Conservation (phyloP, 2,888 invertebrate species). For the Napeogenes inachia region DNA sequence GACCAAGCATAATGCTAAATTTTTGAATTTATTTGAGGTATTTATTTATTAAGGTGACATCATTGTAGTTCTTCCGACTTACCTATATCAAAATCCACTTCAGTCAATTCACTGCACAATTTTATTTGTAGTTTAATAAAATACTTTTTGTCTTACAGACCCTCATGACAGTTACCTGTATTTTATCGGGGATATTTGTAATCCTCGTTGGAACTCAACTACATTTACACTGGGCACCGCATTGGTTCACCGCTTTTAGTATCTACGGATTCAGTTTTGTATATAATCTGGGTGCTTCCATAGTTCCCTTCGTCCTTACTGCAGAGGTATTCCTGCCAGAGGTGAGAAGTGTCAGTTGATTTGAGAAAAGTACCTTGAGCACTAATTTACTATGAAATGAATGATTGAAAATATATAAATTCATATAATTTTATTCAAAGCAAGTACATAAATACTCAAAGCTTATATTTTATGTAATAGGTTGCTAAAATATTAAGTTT, state of each 20-base stretch:
- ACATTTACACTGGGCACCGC: slow-evolving; percentile 49
- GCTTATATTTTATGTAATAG: not conserved
- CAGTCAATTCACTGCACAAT: too few species aligned
- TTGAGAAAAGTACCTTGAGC: too few species aligned
- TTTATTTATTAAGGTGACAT: too few species aligned
- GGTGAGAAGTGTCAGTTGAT: slow-evolving; percentile 36
- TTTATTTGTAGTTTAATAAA: not conserved
- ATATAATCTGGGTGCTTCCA: slow-evolving; percentile 64
- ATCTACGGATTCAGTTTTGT: slow-evolving; percentile 58
- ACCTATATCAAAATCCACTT: too few species aligned
- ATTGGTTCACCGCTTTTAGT: slow-evolving; percentile 52
- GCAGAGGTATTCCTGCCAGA: slow-evolving; percentile 70
- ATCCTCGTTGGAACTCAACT: slow-evolving; percentile 38
- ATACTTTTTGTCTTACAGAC: slow-evolving; percentile 36
- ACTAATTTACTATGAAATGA: too few species aligned
- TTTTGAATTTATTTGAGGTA: too few species aligned
- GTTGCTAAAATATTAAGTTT: not conserved
- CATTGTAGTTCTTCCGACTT: too few species aligned
- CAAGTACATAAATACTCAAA: too few species aligned
- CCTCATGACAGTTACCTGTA: slow-evolving; percentile 43
- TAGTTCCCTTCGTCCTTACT: slow-evolving; percentile 63
- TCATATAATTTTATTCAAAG: too few species aligned
- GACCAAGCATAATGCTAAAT: too few species aligned
- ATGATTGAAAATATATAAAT: too few species aligned
- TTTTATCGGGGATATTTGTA: not conserved